Evolutionary conservation across 1,140 invertebrate genomes (phyloP).

Genomic region (Lepidurus arcticus): DNA sequence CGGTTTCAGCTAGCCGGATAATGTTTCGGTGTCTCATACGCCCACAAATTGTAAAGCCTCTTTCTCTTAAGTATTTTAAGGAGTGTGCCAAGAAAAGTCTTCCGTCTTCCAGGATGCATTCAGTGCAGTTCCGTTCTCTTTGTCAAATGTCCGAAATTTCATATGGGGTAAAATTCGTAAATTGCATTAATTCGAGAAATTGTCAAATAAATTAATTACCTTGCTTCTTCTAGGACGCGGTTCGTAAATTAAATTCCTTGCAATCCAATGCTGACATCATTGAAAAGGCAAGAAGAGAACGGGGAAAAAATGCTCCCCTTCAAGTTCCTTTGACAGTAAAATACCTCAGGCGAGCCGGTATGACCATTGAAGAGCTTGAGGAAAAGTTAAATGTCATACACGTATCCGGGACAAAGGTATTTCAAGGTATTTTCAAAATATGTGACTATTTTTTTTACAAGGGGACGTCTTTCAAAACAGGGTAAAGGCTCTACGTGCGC

Average conservation of each 20-base stretch:
- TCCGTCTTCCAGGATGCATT: neutral
- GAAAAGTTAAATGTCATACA: constrained; percentile 74
- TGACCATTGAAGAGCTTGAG: constrained; percentile 58
- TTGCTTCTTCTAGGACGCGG: constrained; percentile 52
- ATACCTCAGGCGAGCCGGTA: constrained; percentile 57
- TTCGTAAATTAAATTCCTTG: constrained; percentile 58
- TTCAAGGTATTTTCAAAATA: constrained; percentile 47
- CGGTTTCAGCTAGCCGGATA: neutral
- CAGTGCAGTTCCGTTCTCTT: neutral
- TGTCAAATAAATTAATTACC: neutral
- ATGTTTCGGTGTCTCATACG: neutral
- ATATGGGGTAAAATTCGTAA: neutral
- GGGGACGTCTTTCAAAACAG: constrained; percentile 5
- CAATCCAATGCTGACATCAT: constrained; percentile 63
- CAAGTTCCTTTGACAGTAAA: constrained; percentile 44
- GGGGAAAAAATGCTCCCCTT: constrained; percentile 39
- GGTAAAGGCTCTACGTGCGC: constrained; percentile 82
- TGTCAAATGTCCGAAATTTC: constrained; percentile 1
- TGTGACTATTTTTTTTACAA: neutral
- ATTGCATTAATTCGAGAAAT: neutral
- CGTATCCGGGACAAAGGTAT: constrained; percentile 95
- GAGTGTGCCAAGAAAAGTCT: neutral
- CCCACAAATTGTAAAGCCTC: neutral
- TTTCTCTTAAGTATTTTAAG: neutral
- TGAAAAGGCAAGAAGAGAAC: constrained; percentile 47